A percentile compares a stretch with the other conserved stretches of the same genome.
phyloP scores from a whole-genome alignment of 2,888 invertebrate species.

The Ophion ellenae region DNA sequence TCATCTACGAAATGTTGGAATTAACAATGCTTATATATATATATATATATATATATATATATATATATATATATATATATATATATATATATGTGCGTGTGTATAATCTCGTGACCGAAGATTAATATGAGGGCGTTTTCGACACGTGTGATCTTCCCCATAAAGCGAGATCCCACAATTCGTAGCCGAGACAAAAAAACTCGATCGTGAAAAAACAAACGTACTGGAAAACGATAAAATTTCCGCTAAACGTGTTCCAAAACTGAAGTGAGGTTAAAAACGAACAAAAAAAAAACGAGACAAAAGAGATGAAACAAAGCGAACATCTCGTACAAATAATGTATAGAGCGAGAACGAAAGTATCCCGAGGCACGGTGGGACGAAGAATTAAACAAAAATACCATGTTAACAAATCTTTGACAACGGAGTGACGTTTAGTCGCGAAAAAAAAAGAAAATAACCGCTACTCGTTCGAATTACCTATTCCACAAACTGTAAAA shows the following conservation, averaged over 20 bases:
- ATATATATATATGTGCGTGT: neutral
- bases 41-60: neutral
- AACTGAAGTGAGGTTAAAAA: conserved; percentile 41
- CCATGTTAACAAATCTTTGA: conserved; percentile 24
- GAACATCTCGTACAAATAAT: conserved; percentile 35
- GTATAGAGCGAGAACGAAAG: conserved; percentile 44
- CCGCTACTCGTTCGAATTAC: conserved; percentile 39
- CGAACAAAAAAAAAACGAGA: conserved; percentile 48
- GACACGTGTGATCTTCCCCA: conserved; percentile 9
- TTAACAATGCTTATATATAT: neutral
- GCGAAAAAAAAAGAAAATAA: conserved; percentile 1
- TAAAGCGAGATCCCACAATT: conserved; percentile 23
- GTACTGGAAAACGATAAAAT: conserved; percentile 59
- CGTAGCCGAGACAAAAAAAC: conserved; percentile 43
- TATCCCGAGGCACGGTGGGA: conserved; percentile 28
- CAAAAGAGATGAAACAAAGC: conserved; percentile 16
- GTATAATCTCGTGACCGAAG: neutral
- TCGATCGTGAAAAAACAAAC: conserved; percentile 48
- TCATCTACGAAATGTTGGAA: conserved; percentile 15
- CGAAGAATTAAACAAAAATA: conserved; percentile 39
- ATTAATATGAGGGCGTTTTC: conserved; percentile 11
- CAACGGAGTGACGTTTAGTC: conserved; percentile 11
- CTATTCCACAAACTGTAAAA: conserved; percentile 22
- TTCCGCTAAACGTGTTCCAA: conserved; percentile 66
- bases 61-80: neutral